Base-by-base conservation (phyloP, 2,113 vertebrate species). In the Cinclus cinclus region DNA sequence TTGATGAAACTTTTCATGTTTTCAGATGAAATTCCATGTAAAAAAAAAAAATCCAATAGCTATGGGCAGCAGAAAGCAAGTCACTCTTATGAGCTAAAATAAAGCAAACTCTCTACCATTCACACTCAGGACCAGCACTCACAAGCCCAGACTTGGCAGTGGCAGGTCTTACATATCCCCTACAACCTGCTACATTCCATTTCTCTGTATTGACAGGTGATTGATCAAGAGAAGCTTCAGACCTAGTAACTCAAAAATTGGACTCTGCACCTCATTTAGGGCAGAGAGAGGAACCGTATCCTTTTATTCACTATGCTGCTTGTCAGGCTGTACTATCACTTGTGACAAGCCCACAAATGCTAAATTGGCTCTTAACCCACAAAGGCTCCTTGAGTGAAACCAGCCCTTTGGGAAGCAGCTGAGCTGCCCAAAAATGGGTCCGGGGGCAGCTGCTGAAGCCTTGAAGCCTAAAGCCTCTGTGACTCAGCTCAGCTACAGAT, bases 71-170 rank as follows among this genome's bases (percentile, higher is more conserved):
- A 83, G 59, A 87, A 67, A 77, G 24, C 46, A 83, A 41, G 64
- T 77, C 17, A 24, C 17, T 63, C 59, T 7, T 8, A 33, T 1
- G 4, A 91, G 27, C 24, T 73, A 31, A 53, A 83, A 62, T 23
- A 59, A 76, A 52, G 15, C 28, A 68, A 62, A 41, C 14, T 50
- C 22, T 65, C 8, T 35, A 55, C 23, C 18, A 24, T n/a, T 70
- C n/a, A 50, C 25, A 42, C 15, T 58, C 25, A 18, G 23, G 15
- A 77, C 20, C 52, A 86, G 59, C 27, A 21, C 3, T n/a, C 27
- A 25, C 0, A 2, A 88, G 41, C 8, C 18, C n/a, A 70, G 60
- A n/a, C 11, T 44, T 1, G 0, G 47, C 50, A 75, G 35, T 3
- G 0, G 22, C 74, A 83, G 46, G 12, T 82, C 39, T 69, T 35